These are phyloP conservation scores for Pangasianodon hypophthalmus DNA, from an alignment of 2,113 vertebrate genomes.

Conservation along the genomic window DNA sequence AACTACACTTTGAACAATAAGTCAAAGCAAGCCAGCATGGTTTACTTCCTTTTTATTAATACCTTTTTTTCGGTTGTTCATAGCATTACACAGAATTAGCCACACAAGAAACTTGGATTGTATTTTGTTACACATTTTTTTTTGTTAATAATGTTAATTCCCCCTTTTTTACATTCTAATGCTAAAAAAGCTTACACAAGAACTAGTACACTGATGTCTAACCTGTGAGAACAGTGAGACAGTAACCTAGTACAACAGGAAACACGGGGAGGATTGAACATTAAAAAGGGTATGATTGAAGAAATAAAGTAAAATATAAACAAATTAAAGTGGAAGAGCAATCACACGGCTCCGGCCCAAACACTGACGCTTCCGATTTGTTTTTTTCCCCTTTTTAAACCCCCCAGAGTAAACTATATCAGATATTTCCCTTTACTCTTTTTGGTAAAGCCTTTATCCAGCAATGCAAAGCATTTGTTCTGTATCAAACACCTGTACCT, in stretches of 20 bases:
- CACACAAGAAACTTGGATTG: slow-evolving; percentile 73
- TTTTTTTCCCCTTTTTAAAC: not conserved
- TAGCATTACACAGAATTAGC: slow-evolving; percentile 74
- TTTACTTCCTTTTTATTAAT: slow-evolving; percentile 71
- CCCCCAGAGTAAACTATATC: slow-evolving; percentile 4
- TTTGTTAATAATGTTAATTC: slow-evolving; percentile 70
- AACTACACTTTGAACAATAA: slow-evolving; percentile 3
- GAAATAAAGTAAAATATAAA: slow-evolving; percentile 48
- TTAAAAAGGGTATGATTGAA: slow-evolving; percentile 44
- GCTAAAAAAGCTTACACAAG: slow-evolving; percentile 74
- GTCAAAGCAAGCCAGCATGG: not conserved
- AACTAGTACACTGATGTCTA: slow-evolving; percentile 73
- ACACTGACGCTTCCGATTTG: not conserved
- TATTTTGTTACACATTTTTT: slow-evolving; percentile 62
- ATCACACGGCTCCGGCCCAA: slow-evolving; percentile 59
- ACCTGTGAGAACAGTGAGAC: slow-evolving; percentile 70
- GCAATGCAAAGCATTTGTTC: slow-evolving; percentile 13
- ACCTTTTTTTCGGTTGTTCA: slow-evolving; percentile 66
- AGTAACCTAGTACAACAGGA: slow-evolving; percentile 70
- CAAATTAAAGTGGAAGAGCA: slow-evolving; percentile 60
- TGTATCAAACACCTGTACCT: not conserved
- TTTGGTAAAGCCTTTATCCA: slow-evolving; percentile 53
- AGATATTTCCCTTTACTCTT: slow-evolving; percentile 34
- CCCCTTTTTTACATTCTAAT: slow-evolving; percentile 67
- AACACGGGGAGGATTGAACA: slow-evolving; percentile 53